A percentile compares a stretch with the other conserved stretches of the same genome.
These are phyloP conservation scores for Indicator maculatus DNA, from an alignment of 2,113 vertebrate genomes.

Conservation along the genomic window DNA sequence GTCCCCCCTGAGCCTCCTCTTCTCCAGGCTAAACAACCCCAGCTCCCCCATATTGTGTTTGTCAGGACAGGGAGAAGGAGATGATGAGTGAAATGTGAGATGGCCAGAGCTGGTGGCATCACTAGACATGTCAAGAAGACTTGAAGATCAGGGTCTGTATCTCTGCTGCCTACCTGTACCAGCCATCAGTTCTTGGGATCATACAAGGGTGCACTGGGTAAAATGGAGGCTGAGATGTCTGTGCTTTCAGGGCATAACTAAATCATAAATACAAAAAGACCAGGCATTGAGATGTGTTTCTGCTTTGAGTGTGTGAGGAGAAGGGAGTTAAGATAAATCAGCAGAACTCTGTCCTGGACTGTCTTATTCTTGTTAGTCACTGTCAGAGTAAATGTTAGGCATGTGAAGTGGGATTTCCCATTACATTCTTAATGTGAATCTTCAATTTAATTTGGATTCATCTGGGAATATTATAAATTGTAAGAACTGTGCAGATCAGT, in stretches of 20 bases:
- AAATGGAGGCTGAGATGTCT: neutral
- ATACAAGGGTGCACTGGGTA: neutral
- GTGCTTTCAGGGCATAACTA: neutral
- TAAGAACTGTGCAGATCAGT: conserved; percentile 10
- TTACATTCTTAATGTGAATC: neutral
- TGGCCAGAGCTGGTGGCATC: neutral
- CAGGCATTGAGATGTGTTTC: neutral
- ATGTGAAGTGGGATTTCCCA: neutral
- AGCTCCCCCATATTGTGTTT: neutral
- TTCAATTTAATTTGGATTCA: conserved; percentile 26
- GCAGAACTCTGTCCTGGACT: neutral
- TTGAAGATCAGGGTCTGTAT: neutral
- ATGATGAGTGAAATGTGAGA: neutral
- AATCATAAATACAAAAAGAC: neutral
- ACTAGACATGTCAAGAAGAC: accelerated
- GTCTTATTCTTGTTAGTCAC: neutral
- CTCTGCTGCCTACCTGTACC: neutral
- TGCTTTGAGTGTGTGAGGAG: neutral
- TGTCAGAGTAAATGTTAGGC: neutral
- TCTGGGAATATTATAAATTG: neutral
- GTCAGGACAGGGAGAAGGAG: neutral
- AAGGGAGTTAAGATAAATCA: neutral
- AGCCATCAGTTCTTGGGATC: neutral
- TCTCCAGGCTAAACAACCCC: too few relatives aligned
- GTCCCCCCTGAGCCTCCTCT: too few relatives aligned